Base-by-base conservation (phyloP, 2,113 vertebrate genomes). In the Gulo gulo region DNA sequence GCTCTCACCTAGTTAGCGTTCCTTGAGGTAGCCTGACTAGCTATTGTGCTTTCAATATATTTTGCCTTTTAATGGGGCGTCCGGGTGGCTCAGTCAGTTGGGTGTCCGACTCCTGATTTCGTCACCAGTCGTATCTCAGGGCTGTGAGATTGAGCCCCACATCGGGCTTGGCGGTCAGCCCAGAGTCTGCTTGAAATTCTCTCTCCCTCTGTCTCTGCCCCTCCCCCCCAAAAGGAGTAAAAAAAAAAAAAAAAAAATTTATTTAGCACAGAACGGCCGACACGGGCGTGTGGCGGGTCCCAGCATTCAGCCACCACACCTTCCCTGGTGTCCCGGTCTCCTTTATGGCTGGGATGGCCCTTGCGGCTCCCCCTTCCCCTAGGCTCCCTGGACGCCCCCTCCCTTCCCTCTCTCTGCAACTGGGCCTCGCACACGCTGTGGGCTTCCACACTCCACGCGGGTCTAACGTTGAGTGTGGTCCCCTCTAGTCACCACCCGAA, bases 281-380 rank as follows among this genome's bases (percentile, higher is more conserved):
- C 0, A 1, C 2, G 24, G 1, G 13, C 7, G 0, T 24, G 57
- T 3, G 47, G 47, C 21, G 36, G 29, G 42, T 23, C 3, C 0
- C 0, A 24, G 42, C 13, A 29, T 18, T n/a, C 24, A 36, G 31
- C 29, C 7, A 18, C 10, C 14, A 18, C 1, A 18, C 20, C 34
- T 2, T 78, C 24, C 47, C 2, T 18, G 0, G 11, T 31, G 12
- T 57, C n/a, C 26, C 23, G 23, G 21, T 23, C 12, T 78, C 42
- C 42, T 78, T 18, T 4, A 45, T 5, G 42, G 73, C 42, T 16
- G 74, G 26, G 42, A n/a, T 21, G 18, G 29, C 34, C 34, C 34
- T 20, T 69, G 34, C 1, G 1, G 34, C 34, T 36, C 34, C 67
- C 67, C 1, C 6, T 9, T 36, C 16, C 67, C 67, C 34, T 36